Evolutionary conservation across 2,797 vertebrate genomes (phyloP).

Genomic region (Trichosurus vulpecula): DNA sequence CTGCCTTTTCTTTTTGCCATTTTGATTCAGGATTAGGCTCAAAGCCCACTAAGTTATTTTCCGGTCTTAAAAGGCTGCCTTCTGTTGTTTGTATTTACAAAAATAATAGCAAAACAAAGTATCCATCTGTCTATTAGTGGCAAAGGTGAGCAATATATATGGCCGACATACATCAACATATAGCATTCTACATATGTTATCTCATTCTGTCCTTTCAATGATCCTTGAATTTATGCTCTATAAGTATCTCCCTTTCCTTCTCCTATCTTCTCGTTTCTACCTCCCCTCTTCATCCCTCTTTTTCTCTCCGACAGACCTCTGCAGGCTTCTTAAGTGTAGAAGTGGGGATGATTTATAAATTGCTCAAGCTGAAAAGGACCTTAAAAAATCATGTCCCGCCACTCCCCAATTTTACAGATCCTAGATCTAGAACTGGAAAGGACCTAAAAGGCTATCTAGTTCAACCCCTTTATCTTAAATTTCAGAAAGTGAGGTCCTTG

Average conservation of each 20-base stretch:
- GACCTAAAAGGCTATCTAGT: not conserved
- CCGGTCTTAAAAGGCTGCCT: too few relatives aligned
- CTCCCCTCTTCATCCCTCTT: not conserved
- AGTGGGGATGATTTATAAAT: not conserved
- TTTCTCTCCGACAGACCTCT: not conserved
- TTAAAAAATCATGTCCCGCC: not conserved
- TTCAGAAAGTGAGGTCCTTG: not conserved
- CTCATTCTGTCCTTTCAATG: not conserved
- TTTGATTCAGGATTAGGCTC: constrained; percentile 4
- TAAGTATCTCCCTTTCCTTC: not conserved
- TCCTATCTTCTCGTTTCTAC: not conserved
- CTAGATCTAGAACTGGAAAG: not conserved
- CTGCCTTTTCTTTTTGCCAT: not conserved
- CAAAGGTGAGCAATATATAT: not conserved
- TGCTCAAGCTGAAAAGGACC: not conserved
- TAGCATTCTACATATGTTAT: not conserved
- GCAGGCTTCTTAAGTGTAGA: not conserved
- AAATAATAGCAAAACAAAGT: not conserved
- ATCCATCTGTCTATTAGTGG: fast-evolving
- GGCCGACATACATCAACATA: not conserved
- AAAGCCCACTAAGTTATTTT: not conserved
- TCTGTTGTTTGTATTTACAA: not conserved
- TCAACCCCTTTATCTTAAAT: not conserved
- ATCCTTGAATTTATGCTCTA: not conserved
- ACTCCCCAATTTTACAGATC: not conserved